These are phyloP conservation scores for Erebia ligea DNA, from an alignment of 2,888 invertebrate genomes.

Conservation along the genomic window DNA sequence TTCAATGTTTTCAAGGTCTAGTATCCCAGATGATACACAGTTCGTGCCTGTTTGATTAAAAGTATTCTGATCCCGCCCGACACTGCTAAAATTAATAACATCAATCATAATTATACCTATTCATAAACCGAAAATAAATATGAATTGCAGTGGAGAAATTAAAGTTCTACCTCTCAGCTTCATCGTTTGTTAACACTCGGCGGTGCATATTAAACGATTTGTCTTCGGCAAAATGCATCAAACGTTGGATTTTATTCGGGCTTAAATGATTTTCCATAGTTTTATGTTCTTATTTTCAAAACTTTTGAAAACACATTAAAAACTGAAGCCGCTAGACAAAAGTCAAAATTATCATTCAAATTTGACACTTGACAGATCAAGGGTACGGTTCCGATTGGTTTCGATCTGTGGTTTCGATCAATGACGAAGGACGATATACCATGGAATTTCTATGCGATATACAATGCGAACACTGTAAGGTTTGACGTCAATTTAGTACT, in stretches of 20 bases:
- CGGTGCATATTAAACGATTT: conserved; percentile 59
- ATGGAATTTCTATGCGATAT: too few relatives aligned
- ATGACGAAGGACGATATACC: too few relatives aligned
- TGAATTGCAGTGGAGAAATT: background rate
- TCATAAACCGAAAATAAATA: background rate
- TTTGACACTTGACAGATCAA: too few relatives aligned
- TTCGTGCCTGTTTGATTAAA: conserved; percentile 49
- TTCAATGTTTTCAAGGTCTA: conserved; percentile 70
- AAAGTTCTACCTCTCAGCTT: conserved; percentile 51
- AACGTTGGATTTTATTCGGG: conserved; percentile 70
- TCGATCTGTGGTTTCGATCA: too few relatives aligned
- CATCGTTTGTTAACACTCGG: conserved; percentile 52
- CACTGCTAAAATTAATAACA: conserved; percentile 25
- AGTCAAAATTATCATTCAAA: too few relatives aligned
- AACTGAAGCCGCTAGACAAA: too few relatives aligned
- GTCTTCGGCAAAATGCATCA: conserved; percentile 72
- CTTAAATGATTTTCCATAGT: conserved; percentile 71
- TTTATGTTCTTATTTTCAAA: conserved; percentile 1
- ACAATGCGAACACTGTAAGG: too few relatives aligned
- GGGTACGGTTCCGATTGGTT: too few relatives aligned
- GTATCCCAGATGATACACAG: conserved; percentile 69
- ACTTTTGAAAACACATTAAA: background rate
- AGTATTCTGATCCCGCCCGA: conserved; percentile 42
- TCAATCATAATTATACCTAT: background rate
- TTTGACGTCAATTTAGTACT: too few relatives aligned